phyloP scores from a whole-genome alignment of 2,797 vertebrate genomes.

The Ispidina lecontei region DNA sequence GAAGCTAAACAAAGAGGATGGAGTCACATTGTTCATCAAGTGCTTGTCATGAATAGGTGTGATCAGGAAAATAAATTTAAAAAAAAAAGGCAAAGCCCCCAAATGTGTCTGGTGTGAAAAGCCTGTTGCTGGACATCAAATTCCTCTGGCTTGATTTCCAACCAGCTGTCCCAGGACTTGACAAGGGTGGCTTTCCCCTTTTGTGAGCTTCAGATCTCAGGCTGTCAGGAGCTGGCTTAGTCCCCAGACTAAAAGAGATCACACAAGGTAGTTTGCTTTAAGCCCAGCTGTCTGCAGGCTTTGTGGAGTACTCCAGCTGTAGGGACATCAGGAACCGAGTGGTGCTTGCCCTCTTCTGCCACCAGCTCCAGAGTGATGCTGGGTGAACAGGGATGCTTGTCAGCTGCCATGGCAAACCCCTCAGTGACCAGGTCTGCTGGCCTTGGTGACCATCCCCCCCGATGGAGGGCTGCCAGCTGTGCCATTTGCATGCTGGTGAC shows the following conservation, averaged over 20 bases:
- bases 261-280: neutral
- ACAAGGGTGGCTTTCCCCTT: neutral
- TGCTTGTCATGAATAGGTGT: neutral
- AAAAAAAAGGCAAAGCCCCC: neutral
- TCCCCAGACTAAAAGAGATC: neutral
- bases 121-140: neutral
- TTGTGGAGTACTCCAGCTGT: neutral
- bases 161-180: neutral
- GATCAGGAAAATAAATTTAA: no score
- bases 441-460: accelerated
- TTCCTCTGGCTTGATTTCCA: neutral
- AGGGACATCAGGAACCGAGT: accelerated
- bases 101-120: neutral
- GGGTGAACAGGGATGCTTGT: neutral
- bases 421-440: neutral
- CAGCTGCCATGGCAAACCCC: neutral
- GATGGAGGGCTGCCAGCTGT: neutral
- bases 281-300: neutral
- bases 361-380: neutral
- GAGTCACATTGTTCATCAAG: neutral
- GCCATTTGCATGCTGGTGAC: neutral
- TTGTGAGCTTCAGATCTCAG: neutral
- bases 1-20: neutral
- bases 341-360: neutral
- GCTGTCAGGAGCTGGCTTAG: neutral